A percentile compares a stretch with the other conserved stretches of the same genome.
Conservation (phyloP, 2,888 invertebrate species). For the Stomorhina lunata region DNA sequence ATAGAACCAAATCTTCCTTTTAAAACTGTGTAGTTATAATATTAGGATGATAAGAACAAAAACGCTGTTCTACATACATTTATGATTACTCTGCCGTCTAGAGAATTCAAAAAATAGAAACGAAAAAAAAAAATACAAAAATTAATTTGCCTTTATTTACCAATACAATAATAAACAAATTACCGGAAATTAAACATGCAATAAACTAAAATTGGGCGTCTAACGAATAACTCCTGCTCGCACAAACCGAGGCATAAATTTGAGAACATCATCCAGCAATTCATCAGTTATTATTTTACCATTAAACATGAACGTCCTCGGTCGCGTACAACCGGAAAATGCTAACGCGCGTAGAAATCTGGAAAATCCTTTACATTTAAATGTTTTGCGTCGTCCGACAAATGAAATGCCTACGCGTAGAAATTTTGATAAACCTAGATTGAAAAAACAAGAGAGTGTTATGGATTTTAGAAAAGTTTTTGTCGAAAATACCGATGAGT, state of each 20-base stretch:
- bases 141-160: slow-evolving; percentile 16
- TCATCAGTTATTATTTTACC: slow-evolving; percentile 23
- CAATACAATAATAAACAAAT: slow-evolving; percentile 20
- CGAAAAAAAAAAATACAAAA: too few relatives aligned
- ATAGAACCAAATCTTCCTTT: background rate
- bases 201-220: slow-evolving; percentile 31
- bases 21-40: background rate
- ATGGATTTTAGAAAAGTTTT: slow-evolving; percentile 59
- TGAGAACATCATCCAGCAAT: background rate
- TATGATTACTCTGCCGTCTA: background rate
- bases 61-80: background rate
- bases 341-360: background rate
- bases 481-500: slow-evolving; percentile 74
- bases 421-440: background rate
- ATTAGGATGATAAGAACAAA: background rate
- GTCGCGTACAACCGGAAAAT: slow-evolving; percentile 16
- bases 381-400: background rate
- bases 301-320: slow-evolving; percentile 24
- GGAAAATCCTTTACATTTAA: background rate
- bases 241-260: background rate
- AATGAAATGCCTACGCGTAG: background rate
- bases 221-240: background rate
- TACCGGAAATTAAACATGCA: slow-evolving; percentile 17
- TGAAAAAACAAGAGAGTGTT: slow-evolving; percentile 24
- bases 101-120: slow-evolving; percentile 22